Base-by-base conservation (phyloP, 2,113 vertebrate genomes). In the Corapipo altera region DNA sequence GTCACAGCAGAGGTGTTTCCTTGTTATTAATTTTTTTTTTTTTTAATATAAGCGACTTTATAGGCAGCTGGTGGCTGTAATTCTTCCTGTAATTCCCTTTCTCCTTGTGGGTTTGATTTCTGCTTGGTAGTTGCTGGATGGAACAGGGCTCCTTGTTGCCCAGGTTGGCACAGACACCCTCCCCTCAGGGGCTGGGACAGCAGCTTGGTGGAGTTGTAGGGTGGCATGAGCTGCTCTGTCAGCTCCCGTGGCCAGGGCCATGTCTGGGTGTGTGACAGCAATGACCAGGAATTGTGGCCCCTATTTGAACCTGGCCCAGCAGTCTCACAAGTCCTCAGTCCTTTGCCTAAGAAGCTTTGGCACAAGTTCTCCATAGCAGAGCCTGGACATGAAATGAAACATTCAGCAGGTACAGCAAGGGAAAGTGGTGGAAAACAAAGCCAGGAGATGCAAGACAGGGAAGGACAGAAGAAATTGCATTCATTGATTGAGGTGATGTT, bases 221-320 rank as follows among this genome's bases (percentile, higher is more conserved):
- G 0, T 12, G 65, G 75, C 44, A 15, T 33, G 78, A 44, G 65
- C n/a, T 73, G 43, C 75, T 77, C 9, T 35, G 19, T 2, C 55
- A 44, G 51, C 58, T 81, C 8, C 64, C 49, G 15, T 27, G 54
- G 76, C 37, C 49, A 11, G 39, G 46, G 15, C 35, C 33, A 0
- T 0, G 41, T 2, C 26, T 44, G 66, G 12, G 8, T 6, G 32
- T 3, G 12, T 9, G 39, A 17, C 6, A 6, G 9, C 46, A 6
- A 5, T 5, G 61, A 19, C 1, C 28, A 8, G 66, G 48, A 54
- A 1, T 4, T 69, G 48, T 12, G 39, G n/a, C 32, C 39, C 39
- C 48, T 21, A 0, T 8, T 28, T 54, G 64, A 27, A 51, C 57
- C 72, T 17, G 61, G 18, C 32, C 46, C 30, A 30, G 35, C 27